Evolutionary conservation across 2,888 invertebrate genomes (phyloP).

Genomic region (Agriopis leucophaearia): DNA sequence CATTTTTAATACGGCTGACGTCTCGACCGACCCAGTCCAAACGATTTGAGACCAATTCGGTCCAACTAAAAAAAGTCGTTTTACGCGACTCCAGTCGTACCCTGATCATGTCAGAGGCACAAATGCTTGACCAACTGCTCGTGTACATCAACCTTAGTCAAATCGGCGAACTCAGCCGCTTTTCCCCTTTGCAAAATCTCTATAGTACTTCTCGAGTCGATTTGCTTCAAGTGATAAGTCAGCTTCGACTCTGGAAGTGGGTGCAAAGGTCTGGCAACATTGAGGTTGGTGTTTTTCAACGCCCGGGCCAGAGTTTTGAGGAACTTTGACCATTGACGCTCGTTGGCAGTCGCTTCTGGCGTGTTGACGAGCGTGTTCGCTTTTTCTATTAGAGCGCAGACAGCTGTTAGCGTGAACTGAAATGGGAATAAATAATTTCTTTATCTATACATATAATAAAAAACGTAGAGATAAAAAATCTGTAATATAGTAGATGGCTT

Average conservation of each 20-base stretch:
- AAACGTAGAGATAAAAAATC: too few relatives aligned
- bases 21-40: neutral
- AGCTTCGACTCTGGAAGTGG: constrained; percentile 63
- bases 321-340: constrained; percentile 85
- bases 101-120: constrained; percentile 63
- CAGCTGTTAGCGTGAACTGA: constrained; percentile 76
- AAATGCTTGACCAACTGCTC: constrained; percentile 72
- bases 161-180: constrained; percentile 71
- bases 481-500: too few relatives aligned
- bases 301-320: constrained; percentile 82
- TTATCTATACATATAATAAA: too few relatives aligned
- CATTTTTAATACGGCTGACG: constrained; percentile 10
- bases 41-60: neutral
- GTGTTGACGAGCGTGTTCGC: constrained; percentile 69
- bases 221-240: constrained; percentile 65
- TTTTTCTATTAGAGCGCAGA: constrained; percentile 72
- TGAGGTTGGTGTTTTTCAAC: constrained; percentile 67
- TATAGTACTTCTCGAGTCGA: constrained; percentile 74
- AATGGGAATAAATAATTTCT: constrained; percentile 31
- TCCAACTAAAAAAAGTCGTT: neutral
- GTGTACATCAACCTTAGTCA: constrained; percentile 70
- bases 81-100: neutral
- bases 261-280: constrained; percentile 65
- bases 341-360: constrained; percentile 76
- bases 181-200: constrained; percentile 78